A percentile compares a stretch with the other conserved stretches of the same genome.
Conservation (phyloP, 64 coral and sea anemone species). For the Montipora foliosa region DNA sequence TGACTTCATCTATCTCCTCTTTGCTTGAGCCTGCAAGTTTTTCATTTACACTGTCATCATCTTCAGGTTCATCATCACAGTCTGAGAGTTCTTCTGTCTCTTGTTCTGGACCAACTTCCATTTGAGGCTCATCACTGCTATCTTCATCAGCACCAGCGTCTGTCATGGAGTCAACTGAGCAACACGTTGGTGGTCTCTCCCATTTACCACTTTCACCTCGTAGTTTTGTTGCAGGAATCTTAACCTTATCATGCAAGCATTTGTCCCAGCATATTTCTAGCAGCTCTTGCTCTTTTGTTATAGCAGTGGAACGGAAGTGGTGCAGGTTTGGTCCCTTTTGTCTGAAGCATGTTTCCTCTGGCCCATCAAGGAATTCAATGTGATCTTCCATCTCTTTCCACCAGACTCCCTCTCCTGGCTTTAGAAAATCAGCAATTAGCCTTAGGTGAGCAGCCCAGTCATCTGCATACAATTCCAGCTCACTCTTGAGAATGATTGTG, state of each 20-base stretch:
- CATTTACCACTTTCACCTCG: conserved; percentile 31
- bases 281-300: neutral
- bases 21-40: neutral
- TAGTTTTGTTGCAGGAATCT: neutral
- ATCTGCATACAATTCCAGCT: conserved; percentile 31
- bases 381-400: conserved; percentile 42
- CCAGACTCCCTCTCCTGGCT: conserved; percentile 60
- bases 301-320: conserved; percentile 12
- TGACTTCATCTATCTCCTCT: neutral
- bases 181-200: neutral
- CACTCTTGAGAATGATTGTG: conserved; percentile 49
- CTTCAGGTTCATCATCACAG: neutral
- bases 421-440: conserved; percentile 67
- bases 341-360: neutral
- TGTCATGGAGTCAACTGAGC: neutral
- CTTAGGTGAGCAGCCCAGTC: conserved; percentile 67
- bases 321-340: conserved; percentile 21
- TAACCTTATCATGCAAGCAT: neutral
- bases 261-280: neutral
- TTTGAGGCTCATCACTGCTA: neutral
- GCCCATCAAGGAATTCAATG: conserved; percentile 35
- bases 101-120: neutral
- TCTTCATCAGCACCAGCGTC: neutral
- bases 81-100: neutral
- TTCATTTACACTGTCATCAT: neutral